Conservation (phyloP, 1,140 invertebrate species). For the Drosophila rhopaloa region DNA sequence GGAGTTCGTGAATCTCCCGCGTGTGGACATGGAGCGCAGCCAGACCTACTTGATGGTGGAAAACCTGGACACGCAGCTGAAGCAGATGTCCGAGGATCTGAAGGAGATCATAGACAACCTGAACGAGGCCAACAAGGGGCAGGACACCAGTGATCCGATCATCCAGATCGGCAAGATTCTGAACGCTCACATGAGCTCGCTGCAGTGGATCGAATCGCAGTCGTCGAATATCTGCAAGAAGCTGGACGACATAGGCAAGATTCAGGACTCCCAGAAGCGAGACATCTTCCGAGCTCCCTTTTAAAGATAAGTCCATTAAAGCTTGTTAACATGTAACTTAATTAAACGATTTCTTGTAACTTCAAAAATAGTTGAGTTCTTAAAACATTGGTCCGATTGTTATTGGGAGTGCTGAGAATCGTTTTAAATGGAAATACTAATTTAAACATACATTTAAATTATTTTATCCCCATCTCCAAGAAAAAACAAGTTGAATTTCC, state of each 20-base stretch:
- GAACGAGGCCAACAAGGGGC: conserved; percentile 93
- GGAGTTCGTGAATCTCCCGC: conserved; percentile 89
- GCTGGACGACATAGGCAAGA: conserved; percentile 93
- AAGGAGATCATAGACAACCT: conserved; percentile 98
- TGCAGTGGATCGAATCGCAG: conserved; percentile 96
- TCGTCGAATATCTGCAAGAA: conserved; percentile 90
- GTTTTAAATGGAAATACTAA: too few relatives aligned
- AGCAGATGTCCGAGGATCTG: conserved; percentile 97
- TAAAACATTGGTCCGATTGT: neutral
- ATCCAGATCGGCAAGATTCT: conserved; percentile 96
- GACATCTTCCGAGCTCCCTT: conserved; percentile 90
- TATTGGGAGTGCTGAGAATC: too few relatives aligned
- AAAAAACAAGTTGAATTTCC: neutral
- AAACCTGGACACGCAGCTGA: conserved; percentile 95
- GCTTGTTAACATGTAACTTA: conserved; percentile 20
- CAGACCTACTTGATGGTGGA: conserved; percentile 95
- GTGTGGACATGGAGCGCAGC: conserved; percentile 93
- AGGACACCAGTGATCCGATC: conserved; percentile 95
- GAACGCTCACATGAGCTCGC: conserved; percentile 97
- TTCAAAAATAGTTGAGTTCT: neutral
- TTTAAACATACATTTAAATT: too few relatives aligned
- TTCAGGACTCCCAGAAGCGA: conserved; percentile 91
- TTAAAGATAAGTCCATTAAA: conserved; percentile 56
- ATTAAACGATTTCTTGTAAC: conserved; percentile 39
- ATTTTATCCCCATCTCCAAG: neutral